These are phyloP conservation scores for Phytoseiulus persimilis DNA, from an alignment of 2,888 invertebrate species.

Conservation along the genomic window DNA sequence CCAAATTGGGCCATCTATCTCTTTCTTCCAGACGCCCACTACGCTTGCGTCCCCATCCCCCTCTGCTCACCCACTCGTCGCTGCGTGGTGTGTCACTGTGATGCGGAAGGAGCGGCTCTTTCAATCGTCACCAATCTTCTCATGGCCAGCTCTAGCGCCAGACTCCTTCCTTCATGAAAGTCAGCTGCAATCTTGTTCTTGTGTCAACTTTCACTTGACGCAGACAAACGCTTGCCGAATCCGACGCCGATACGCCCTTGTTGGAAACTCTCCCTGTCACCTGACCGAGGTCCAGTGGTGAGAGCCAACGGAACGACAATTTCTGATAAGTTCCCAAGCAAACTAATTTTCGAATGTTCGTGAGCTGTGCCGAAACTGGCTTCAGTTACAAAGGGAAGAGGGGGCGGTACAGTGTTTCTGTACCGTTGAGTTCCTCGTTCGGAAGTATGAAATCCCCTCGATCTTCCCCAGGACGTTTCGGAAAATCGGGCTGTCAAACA, in stretches of 20 bases:
- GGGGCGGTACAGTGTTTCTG: too few relatives aligned
- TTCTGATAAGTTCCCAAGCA: too few relatives aligned
- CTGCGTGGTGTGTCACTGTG: background rate
- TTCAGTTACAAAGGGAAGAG: too few relatives aligned
- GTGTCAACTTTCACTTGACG: background rate
- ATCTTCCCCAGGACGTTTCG: too few relatives aligned
- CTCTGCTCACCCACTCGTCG: background rate
- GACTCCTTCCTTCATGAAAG: background rate
- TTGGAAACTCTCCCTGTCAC: background rate
- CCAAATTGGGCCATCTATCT: constrained; percentile 5
- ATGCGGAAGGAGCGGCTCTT: background rate
- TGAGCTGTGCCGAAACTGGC: too few relatives aligned
- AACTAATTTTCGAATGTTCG: too few relatives aligned
- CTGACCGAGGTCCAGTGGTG: background rate
- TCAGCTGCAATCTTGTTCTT: background rate
- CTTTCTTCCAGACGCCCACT: background rate
- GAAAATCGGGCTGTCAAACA: too few relatives aligned
- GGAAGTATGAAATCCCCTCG: too few relatives aligned
- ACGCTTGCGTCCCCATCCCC: background rate
- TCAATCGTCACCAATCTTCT: background rate
- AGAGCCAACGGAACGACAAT: too few relatives aligned
- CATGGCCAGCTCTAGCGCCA: background rate
- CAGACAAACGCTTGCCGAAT: background rate
- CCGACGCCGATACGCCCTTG: background rate
- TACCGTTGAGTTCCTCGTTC: too few relatives aligned